Conservation (phyloP, 2,888 invertebrate species). For the Eutolmus rufibarbis region DNA sequence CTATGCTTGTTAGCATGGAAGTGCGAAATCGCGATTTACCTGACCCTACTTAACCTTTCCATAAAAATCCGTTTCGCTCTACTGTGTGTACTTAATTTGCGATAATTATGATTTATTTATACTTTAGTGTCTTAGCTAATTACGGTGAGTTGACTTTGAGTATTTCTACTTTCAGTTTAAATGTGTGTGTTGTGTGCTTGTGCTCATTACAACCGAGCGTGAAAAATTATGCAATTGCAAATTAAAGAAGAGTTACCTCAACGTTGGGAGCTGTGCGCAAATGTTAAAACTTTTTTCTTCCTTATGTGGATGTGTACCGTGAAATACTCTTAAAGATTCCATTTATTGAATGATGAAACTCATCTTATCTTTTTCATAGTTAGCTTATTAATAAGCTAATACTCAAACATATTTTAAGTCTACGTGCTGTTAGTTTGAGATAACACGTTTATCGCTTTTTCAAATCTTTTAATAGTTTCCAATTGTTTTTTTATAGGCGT, state of each 20-base stretch:
- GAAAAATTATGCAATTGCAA: background rate
- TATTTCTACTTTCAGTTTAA: background rate
- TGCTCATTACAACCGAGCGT: constrained; percentile 1
- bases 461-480: background rate
- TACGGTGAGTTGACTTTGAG: constrained; percentile 58
- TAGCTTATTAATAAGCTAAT: background rate
- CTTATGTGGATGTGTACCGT: background rate
- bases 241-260: background rate
- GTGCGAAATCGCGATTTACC: background rate
- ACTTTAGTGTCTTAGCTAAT: constrained; percentile 59
- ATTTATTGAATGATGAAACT: background rate
- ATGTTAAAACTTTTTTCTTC: background rate
- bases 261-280: background rate
- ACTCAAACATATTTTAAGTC: background rate
- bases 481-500: background rate
- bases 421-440: background rate
- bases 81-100: constrained; percentile 14
- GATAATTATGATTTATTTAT: constrained; percentile 59
- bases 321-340: background rate
- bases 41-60: constrained; percentile 40
- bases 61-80: background rate
- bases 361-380: background rate
- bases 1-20: background rate
- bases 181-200: background rate
- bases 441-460: background rate